These are phyloP conservation scores for Mus spretus DNA, from an alignment of 2,797 vertebrate genomes.

Conservation along the genomic window DNA sequence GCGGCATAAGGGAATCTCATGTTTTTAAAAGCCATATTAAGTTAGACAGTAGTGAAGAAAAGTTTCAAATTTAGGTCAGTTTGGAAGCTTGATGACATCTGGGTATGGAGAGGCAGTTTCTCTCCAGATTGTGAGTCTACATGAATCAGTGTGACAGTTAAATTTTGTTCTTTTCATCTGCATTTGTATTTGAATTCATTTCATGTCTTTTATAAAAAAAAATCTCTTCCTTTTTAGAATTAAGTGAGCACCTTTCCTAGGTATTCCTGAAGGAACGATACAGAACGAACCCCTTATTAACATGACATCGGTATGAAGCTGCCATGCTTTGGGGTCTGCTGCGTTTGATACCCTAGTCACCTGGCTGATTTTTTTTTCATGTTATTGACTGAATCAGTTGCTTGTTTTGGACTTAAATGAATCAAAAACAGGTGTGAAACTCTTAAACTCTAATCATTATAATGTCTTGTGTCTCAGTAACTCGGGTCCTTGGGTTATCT, in stretches of 20 bases:
- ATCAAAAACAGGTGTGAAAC: neutral
- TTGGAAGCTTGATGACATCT: constrained; percentile 54
- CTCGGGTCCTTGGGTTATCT: neutral
- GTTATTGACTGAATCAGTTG: neutral
- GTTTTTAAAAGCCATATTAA: constrained; percentile 39
- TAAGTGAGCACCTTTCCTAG: neutral
- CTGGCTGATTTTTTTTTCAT: neutral
- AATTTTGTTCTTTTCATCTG: neutral
- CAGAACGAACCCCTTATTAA: neutral
- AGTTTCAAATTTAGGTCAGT: neutral
- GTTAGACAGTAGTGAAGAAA: constrained; percentile 38
- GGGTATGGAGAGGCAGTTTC: constrained; percentile 2
- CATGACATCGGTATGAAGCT: neutral
- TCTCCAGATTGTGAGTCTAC: constrained; percentile 1
- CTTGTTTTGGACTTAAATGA: neutral
- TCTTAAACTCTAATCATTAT: constrained; percentile 15
- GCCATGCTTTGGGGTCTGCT: neutral
- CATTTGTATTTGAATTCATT: neutral
- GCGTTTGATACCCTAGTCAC: neutral
- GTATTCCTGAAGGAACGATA: neutral
- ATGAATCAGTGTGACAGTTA: constrained; percentile 26
- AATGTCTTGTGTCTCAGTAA: neutral
- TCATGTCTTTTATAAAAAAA: neutral
- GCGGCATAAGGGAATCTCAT: constrained; percentile 21
- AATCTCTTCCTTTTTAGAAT: constrained; percentile 25